Base-by-base conservation (phyloP, 1,140 invertebrate species). In the Caenorhabditis remanei region DNA sequence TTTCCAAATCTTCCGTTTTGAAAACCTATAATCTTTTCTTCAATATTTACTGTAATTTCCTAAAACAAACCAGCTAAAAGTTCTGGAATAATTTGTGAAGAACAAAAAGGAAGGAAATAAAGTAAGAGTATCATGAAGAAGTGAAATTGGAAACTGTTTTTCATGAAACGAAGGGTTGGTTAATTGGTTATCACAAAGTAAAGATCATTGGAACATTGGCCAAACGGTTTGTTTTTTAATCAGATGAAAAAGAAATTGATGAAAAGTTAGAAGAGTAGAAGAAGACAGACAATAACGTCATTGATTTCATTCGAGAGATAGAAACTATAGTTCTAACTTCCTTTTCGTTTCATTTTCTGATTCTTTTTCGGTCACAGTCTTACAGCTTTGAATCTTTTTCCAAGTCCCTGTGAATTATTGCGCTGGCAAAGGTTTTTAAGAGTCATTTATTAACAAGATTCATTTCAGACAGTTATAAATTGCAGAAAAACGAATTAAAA, bases 171-270 rank as follows among this genome's bases (percentile, higher is more conserved):
- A 32, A 32, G 32, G 32, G 32, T 24, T 63, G 61, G 8, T 24
- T 71, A 19, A 13, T 71, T 71, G 13, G 5, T 16, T 46, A 7
- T 46, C 24, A 71, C 16, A 71, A 71, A 71, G n/a, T 46, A 43
- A 71, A 71, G 65, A 71, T 71, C 65, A 71, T 43, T 24, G 65
- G 65, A 71, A 71, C 65, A 71, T 71, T 71, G 71, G 46, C 40
- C 40, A 79, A 79, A 79, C 46, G 71, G 46, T 79, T 79, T 79
- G 71, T 79, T 79, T 79, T 79, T 48, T 50, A 50, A 11, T 21
- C 16, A 19, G 14, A 71, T 4, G 21, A n/a, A 40, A 65, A 41
- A 61, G 21, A 21, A 9, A 32, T 32, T 32, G 32, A 32, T 32
- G 56, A 58, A 58, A 58, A 58, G n/a, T n/a, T 58, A 58, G 56